Percentiles rank a stretch among this genome's conserved stretches.
These are phyloP conservation scores for Piaya cayana DNA, from an alignment of 2,113 vertebrate genomes.

Conservation along the genomic window DNA sequence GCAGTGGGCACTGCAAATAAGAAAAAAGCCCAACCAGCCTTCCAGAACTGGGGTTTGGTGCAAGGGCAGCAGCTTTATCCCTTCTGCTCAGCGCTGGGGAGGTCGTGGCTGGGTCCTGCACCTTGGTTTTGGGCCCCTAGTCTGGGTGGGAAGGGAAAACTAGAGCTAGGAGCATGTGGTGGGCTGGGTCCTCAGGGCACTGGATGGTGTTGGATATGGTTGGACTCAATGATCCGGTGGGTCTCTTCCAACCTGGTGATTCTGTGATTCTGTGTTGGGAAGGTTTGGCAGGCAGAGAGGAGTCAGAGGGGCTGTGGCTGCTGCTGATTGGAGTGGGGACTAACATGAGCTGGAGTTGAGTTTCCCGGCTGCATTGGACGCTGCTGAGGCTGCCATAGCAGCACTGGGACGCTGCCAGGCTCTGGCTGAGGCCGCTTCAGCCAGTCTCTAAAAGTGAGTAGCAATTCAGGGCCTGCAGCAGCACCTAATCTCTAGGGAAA, in stretches of 20 bases:
- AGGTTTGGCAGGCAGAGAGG: neutral
- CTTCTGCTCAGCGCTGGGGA: fast-evolving
- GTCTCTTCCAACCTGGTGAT: too few relatives aligned
- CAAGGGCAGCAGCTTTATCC: too few relatives aligned
- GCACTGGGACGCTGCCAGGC: neutral
- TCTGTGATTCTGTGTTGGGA: too few relatives aligned
- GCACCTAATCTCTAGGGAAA: fast-evolving
- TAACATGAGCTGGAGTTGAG: neutral
- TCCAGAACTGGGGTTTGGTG: fast-evolving
- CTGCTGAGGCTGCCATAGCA: neutral
- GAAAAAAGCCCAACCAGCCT: neutral
- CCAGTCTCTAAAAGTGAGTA: fast-evolving
- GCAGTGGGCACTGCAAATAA: fast-evolving
- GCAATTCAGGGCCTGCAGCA: neutral
- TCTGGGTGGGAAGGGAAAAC: too few relatives aligned
- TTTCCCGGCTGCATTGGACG: fast-evolving
- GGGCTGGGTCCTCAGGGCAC: neutral
- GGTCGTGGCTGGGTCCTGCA: fast-evolving
- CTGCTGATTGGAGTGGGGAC: neutral
- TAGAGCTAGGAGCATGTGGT: fast-evolving
- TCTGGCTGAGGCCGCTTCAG: fast-evolving
- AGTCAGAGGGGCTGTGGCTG: neutral
- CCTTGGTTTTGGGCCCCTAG: neutral
- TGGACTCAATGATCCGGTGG: too few relatives aligned
- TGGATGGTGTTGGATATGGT: too few relatives aligned